Conservation (phyloP, 1,140 invertebrate genomes). For the Lepidotrigona ventralis region DNA sequence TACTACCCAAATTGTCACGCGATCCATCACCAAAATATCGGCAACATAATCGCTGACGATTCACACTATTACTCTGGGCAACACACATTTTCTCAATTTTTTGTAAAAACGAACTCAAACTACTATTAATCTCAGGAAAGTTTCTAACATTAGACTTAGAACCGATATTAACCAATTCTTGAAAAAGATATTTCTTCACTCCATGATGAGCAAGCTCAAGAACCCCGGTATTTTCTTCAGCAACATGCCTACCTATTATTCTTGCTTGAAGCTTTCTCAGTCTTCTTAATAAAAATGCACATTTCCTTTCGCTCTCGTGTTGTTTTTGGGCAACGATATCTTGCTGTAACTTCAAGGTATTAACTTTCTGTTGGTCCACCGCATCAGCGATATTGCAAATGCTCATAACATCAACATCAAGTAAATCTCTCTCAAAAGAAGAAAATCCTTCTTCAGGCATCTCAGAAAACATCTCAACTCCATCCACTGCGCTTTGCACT, state of each 20-base stretch:
- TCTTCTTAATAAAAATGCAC: slow-evolving; percentile 86
- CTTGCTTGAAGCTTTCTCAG: slow-evolving; percentile 88
- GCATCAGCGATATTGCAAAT: slow-evolving; percentile 78
- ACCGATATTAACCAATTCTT: slow-evolving; percentile 74
- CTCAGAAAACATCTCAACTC: slow-evolving; percentile 82
- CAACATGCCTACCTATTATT: slow-evolving; percentile 86
- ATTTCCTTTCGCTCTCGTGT: slow-evolving; percentile 83
- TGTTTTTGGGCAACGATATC: slow-evolving; percentile 81
- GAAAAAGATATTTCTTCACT: slow-evolving; percentile 75
- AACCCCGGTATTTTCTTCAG: slow-evolving; percentile 87
- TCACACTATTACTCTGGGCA: slow-evolving; percentile 74
- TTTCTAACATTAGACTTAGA: slow-evolving; percentile 67
- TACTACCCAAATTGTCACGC: slow-evolving; percentile 76
- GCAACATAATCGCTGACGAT: slow-evolving; percentile 70
- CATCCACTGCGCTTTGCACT: slow-evolving; percentile 72
- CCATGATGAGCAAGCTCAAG: slow-evolving; percentile 85
- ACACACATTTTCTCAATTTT: slow-evolving; percentile 75
- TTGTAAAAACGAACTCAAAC: slow-evolving; percentile 72
- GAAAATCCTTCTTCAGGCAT: slow-evolving; percentile 78
- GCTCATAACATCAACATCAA: slow-evolving; percentile 82
- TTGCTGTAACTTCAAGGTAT: slow-evolving; percentile 71
- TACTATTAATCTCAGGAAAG: slow-evolving; percentile 71
- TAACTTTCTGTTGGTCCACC: slow-evolving; percentile 68
- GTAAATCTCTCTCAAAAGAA: slow-evolving; percentile 82
- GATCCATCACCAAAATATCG: slow-evolving; percentile 85